A percentile compares a stretch with the other conserved stretches of the same genome.
Conservation (phyloP, 2,797 vertebrate genomes). For the Dendrocincla tyrannina region DNA sequence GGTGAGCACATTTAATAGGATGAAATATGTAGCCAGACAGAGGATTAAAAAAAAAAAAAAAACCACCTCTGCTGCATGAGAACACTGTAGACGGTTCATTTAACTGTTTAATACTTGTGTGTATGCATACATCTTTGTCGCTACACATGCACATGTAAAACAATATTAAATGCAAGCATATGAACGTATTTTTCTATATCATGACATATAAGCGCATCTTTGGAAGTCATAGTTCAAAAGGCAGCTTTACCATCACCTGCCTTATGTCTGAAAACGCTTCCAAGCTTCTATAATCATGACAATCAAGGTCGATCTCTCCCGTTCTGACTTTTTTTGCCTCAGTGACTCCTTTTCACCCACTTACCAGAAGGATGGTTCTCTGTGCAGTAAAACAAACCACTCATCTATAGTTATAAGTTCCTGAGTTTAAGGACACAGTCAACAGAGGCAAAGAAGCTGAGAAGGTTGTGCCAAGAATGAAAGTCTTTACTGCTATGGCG, state of each 20-base stretch:
- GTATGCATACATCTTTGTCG: not conserved
- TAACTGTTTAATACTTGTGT: not conserved
- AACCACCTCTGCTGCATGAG: not conserved
- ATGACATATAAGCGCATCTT: rapidly evolving
- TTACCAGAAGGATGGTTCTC: not conserved
- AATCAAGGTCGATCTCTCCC: not conserved
- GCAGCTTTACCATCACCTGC: not conserved
- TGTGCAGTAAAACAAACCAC: not conserved
- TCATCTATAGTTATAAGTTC: not conserved
- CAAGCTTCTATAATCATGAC: not conserved
- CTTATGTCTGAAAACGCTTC: not conserved
- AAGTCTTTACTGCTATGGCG: not conserved
- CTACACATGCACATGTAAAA: not conserved
- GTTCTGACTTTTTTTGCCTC: not conserved
- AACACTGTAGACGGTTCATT: not conserved
- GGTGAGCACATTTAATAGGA: not conserved
- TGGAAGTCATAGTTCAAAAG: not conserved
- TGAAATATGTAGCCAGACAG: not conserved
- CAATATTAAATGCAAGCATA: not conserved
- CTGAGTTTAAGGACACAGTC: not conserved
- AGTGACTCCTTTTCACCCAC: not conserved
- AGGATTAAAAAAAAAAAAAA: not conserved
- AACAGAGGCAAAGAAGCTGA: not conserved
- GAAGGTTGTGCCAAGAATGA: not conserved
- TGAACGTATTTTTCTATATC: not conserved